Percentiles rank a stretch among this genome's conserved stretches.
phyloP scores from a whole-genome alignment of 2,797 vertebrate species.

The Echeneis naucrates region DNA sequence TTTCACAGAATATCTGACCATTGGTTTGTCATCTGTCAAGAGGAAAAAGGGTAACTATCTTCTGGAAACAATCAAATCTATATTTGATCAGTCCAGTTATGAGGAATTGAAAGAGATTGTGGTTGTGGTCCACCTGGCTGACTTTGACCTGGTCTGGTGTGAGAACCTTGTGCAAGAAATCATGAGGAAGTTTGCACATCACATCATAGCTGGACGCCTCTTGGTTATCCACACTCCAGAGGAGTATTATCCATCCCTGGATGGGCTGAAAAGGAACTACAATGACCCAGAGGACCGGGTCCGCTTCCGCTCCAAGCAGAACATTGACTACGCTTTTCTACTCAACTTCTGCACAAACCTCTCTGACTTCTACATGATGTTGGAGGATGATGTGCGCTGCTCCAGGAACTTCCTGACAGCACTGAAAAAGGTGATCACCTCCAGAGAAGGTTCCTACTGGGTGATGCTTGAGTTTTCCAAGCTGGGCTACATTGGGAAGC shows the following conservation, averaged over 20 bases:
- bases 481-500: slow-evolving; percentile 97
- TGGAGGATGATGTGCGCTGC: slow-evolving; percentile 97
- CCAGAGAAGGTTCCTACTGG: slow-evolving; percentile 96
- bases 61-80: slow-evolving; percentile 97
- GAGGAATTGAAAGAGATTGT: slow-evolving; percentile 98
- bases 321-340: slow-evolving; percentile 97
- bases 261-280: slow-evolving; percentile 98
- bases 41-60: slow-evolving; percentile 96
- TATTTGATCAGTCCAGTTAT: slow-evolving; percentile 99
- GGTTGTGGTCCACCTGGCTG: slow-evolving; percentile 96
- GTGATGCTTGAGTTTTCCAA: slow-evolving; percentile 99
- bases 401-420: slow-evolving; percentile 95
- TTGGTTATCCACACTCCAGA: slow-evolving; percentile 95
- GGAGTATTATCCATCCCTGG: slow-evolving; percentile 93
- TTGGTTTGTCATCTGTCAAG: slow-evolving; percentile 95
- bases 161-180: slow-evolving; percentile 94
- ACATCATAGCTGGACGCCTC: slow-evolving; percentile 95
- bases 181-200: slow-evolving; percentile 96
- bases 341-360: slow-evolving; percentile 98
- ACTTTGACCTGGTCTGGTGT: slow-evolving; percentile 94
- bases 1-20: slow-evolving; percentile 91
- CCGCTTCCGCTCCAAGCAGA: slow-evolving; percentile 97
- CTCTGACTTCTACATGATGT: slow-evolving; percentile 97
- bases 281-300: slow-evolving; percentile 97
- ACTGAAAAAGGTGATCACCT: slow-evolving; percentile 97